phyloP scores from a whole-genome alignment of 2,113 vertebrate species.

The Cyprinodon variegatus region DNA sequence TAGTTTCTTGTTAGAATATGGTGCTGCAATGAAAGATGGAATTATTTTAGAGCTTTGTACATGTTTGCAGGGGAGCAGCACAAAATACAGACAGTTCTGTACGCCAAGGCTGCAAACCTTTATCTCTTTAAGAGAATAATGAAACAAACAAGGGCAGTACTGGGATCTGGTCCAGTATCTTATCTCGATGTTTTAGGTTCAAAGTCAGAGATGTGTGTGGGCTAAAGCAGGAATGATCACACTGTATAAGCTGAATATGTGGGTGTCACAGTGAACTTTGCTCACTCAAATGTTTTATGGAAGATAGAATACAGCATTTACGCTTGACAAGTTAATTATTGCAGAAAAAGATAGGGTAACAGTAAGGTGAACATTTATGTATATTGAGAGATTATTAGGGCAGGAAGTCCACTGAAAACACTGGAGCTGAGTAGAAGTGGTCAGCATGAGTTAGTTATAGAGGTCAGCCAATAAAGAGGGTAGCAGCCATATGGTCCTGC shows the following conservation, averaged over 20 bases:
- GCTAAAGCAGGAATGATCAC: background rate
- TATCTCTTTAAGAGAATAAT: background rate
- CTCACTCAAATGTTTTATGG: background rate
- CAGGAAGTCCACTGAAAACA: constrained; percentile 13
- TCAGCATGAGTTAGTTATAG: constrained; percentile 19
- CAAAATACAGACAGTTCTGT: too few species aligned
- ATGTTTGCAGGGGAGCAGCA: too few species aligned
- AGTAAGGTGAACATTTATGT: background rate
- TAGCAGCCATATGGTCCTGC: constrained; percentile 53
- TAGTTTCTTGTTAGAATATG: background rate
- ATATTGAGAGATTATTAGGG: background rate
- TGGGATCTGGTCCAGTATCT: background rate
- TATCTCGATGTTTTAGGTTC: background rate
- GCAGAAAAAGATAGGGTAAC: constrained; percentile 7
- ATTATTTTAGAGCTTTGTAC: background rate
- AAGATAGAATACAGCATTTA: background rate
- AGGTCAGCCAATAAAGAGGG: constrained; percentile 41
- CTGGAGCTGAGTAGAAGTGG: constrained; percentile 18
- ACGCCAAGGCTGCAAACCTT: background rate
- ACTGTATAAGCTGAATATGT: constrained; percentile 1
- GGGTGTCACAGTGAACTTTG: constrained; percentile 3
- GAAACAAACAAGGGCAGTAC: background rate
- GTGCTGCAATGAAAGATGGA: background rate
- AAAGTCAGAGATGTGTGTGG: background rate
- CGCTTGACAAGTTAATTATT: background rate